Evolutionary conservation across 2,797 vertebrate species (phyloP), one percentile per base, ranked within the genome.

Genomic region (Mormyrops attenuatus): DNA sequence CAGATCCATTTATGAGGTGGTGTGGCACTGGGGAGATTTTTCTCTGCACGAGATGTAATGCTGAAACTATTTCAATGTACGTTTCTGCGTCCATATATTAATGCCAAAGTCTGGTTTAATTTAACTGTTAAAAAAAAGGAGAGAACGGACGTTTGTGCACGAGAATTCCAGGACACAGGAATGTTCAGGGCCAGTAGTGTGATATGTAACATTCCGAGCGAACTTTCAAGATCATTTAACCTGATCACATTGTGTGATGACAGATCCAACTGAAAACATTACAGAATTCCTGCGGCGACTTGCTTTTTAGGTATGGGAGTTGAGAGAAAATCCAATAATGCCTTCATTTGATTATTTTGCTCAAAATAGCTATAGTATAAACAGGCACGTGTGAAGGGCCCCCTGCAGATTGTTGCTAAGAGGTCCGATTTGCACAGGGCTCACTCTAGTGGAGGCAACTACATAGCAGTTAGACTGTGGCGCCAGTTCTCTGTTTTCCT

Each of bases 1-100:
- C 94, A 94, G 94, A 94, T 38, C 94, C 85, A 93, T 93, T 95
- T 95, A 96, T 93, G 93, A 94, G 93, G 93, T 93, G 94, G 94
- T 95, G 94, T 91, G 90, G 92, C 92, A 91, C 91, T 92, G 92
- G 93, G 93, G 93, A 93, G 90, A 89, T 88, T 88, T 91, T 91
- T 92, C 93, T 91, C 91, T 93, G 92, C 91, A 91, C 92, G 94
- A 93, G 93, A 94, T 95, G 93, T 95, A 96, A 95, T 95, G 95
- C 94, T 89, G 92, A 92, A 93, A 94, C 92, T 91, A 91, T 94
- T 92, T 93, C 92, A 52, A 17, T 30, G 49, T 50, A 30, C 50
- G 26, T 86, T 86, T 22, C 26, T 57, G 30, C 7, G 26, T 41
- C 26, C 30, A 60, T 57, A 34, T 52, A 87, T 57, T 87, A 15